phyloP scores from a whole-genome alignment of 2,797 vertebrate genomes.

The Darevskia mixta region DNA sequence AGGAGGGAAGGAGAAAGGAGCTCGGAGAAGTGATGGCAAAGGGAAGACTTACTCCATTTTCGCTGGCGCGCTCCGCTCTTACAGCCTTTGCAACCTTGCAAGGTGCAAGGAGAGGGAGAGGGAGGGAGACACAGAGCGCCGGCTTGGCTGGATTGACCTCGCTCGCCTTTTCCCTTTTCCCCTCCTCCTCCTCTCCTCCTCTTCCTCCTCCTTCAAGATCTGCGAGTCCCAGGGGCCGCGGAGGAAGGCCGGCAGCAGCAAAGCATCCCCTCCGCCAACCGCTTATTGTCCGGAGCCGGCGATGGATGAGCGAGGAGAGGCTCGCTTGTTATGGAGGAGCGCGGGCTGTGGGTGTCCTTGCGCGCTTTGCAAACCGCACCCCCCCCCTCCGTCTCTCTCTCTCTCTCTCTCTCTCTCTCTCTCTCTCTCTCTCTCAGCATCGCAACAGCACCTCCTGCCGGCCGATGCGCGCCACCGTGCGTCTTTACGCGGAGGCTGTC shows the following conservation, averaged over 20 bases:
- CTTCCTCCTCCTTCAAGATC: not conserved
- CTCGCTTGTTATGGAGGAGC: not conserved
- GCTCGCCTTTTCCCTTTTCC: not conserved
- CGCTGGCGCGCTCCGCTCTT: no score
- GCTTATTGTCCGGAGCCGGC: not conserved
- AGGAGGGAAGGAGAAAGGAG: not conserved
- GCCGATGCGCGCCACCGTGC: not conserved
- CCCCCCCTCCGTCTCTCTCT: not conserved
- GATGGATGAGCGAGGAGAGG: slow-evolving; percentile 1
- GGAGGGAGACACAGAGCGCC: no score
- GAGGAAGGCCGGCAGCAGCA: not conserved
- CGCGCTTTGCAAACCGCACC: not conserved
- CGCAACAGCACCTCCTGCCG: slow-evolving; percentile 17
- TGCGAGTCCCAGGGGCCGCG: not conserved
- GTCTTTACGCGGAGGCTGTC: not conserved
- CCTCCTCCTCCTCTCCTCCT: not conserved
- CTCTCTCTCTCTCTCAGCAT: not conserved
- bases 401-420: no score
- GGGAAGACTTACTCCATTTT: slow-evolving; percentile 17
- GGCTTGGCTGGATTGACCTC: no score
- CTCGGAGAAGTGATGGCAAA: no score
- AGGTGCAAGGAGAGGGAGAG: slow-evolving; percentile 14
- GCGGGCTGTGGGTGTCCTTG: not conserved
- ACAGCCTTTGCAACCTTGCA: not conserved
- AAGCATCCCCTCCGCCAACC: slow-evolving; percentile 5